These are phyloP conservation scores for Penaeus monodon DNA, from an alignment of 2,888 invertebrate genomes.

Conservation along the genomic window DNA sequence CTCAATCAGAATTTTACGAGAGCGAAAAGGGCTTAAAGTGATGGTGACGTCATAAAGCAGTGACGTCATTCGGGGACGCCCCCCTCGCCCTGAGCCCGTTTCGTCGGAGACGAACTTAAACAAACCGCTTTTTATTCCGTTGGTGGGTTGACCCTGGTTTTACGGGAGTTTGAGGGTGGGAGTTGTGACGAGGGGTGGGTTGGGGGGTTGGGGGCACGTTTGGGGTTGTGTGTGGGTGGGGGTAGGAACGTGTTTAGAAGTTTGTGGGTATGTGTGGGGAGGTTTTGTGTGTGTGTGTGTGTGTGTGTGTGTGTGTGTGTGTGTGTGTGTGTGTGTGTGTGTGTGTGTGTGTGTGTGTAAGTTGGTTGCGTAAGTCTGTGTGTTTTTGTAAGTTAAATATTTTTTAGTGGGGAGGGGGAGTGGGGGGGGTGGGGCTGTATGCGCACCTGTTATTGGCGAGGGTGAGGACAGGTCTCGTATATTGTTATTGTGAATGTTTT, in stretches of 20 bases:
- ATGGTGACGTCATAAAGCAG: no score
- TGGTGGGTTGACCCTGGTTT: no score
- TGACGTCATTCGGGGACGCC: no score
- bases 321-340: slow-evolving; percentile 32
- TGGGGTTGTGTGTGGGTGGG: not conserved
- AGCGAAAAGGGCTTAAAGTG: no score
- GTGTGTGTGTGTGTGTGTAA: slow-evolving; percentile 27
- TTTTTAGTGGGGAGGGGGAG: not conserved
- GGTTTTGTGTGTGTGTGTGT: slow-evolving; percentile 24
- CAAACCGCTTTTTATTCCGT: no score
- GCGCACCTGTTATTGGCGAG: no score
- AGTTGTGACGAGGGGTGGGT: not conserved
- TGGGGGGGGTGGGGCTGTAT: not conserved
- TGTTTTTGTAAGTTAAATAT: slow-evolving; percentile 10
- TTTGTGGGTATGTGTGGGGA: not conserved
- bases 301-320: slow-evolving; percentile 52
- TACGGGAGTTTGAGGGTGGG: no score
- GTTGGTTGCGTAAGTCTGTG: not conserved
- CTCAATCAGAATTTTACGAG: not conserved
- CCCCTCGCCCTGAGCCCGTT: no score
- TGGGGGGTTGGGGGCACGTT: not conserved
- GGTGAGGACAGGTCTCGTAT: no score
- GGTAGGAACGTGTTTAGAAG: not conserved
- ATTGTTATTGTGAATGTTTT: no score
- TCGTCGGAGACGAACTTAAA: no score